These are phyloP conservation scores for Rallus limicola DNA, from an alignment of 2,113 vertebrate genomes.

Conservation along the genomic window DNA sequence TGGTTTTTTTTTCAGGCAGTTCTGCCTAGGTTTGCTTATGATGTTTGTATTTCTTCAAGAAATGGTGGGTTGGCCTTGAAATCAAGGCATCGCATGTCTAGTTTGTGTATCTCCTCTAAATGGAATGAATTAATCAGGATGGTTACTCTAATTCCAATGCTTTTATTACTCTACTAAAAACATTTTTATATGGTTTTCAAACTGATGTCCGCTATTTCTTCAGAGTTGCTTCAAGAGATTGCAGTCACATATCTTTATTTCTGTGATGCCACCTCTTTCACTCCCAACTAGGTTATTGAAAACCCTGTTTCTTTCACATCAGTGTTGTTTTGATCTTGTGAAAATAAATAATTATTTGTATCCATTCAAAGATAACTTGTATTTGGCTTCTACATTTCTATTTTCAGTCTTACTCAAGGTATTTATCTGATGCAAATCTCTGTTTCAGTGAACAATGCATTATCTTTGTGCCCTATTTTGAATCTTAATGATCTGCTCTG, in stretches of 20 bases:
- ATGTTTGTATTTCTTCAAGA: background rate
- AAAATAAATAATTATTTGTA: background rate
- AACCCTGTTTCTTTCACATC: background rate
- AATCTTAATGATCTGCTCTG: background rate
- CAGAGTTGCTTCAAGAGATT: background rate
- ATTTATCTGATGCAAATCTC: background rate
- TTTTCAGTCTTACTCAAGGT: background rate
- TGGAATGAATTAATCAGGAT: background rate
- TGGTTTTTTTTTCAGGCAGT: background rate
- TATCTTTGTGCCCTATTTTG: background rate
- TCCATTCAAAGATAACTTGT: background rate
- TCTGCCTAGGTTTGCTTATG: background rate
- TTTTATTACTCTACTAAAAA: background rate
- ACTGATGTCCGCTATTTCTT: background rate
- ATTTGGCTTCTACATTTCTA: background rate
- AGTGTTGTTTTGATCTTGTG: background rate
- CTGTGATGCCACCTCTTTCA: background rate
- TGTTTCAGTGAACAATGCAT: background rate
- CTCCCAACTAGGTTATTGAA: background rate
- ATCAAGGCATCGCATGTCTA: background rate
- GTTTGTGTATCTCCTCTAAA: background rate
- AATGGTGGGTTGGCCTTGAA: background rate
- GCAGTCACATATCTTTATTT: background rate
- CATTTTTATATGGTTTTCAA: background rate
- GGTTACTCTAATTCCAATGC: background rate